Conservation (phyloP, 2,888 invertebrate genomes). For the Hirtodrosophila trivittata region DNA sequence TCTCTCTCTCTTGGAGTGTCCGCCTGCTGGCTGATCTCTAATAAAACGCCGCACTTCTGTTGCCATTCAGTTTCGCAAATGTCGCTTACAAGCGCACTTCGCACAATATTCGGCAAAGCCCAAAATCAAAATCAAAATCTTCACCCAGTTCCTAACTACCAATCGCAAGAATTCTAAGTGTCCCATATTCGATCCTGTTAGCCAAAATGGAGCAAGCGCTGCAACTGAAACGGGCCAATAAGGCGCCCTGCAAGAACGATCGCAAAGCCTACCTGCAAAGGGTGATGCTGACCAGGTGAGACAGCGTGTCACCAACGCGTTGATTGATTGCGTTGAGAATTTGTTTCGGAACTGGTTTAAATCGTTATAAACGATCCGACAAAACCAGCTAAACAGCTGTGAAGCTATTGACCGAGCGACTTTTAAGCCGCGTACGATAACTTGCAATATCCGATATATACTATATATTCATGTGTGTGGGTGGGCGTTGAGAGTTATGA, state of each 20-base stretch:
- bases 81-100: slow-evolving; percentile 82
- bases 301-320: slow-evolving; percentile 2
- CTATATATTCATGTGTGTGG: slow-evolving; percentile 27
- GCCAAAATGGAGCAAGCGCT: slow-evolving; percentile 78
- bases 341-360: slow-evolving; percentile 56
- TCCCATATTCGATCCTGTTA: slow-evolving; percentile 30
- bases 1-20: slow-evolving; percentile 22
- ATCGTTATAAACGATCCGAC: slow-evolving; percentile 10
- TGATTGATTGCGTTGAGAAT: slow-evolving; percentile 62
- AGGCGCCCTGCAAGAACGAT: slow-evolving; percentile 83
- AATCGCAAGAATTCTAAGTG: too few species aligned
- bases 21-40: slow-evolving; percentile 62
- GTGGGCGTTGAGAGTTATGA: slow-evolving; percentile 30
- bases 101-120: slow-evolving; percentile 55
- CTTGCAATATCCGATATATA: slow-evolving; percentile 12
- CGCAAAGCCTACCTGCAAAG: slow-evolving; percentile 83
- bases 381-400: slow-evolving; percentile 71
- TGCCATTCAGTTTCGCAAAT: slow-evolving; percentile 82
- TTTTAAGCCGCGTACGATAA: slow-evolving; percentile 42
- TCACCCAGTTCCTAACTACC: slow-evolving; percentile 17
- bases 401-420: slow-evolving; percentile 74
- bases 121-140: slow-evolving; percentile 36
- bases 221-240: slow-evolving; percentile 76
- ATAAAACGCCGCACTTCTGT: slow-evolving; percentile 81
- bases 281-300: slow-evolving; percentile 84